Evolutionary conservation across 2,113 vertebrate species (phyloP).

Genomic region (Tragulus kanchil): DNA sequence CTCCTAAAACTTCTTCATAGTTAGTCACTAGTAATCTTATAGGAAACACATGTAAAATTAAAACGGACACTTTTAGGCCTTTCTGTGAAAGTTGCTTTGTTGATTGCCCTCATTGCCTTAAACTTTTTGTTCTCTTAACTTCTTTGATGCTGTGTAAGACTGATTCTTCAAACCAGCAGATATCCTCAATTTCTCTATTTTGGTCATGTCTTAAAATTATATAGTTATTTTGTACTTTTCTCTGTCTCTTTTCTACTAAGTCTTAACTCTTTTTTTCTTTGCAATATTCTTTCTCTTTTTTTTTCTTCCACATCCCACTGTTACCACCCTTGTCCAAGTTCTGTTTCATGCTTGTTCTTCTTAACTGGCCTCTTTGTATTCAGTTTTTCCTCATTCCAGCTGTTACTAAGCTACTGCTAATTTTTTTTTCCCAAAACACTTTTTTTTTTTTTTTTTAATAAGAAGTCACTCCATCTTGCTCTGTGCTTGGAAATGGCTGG

Average conservation of each 20-base stretch:
- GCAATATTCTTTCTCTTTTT: background rate
- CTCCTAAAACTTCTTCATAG: background rate
- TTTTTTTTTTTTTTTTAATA: background rate
- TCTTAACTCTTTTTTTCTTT: slow-evolving; percentile 38
- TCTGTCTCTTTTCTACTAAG: background rate
- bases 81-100: background rate
- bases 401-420: slow-evolving; percentile 52
- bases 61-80: background rate
- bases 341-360: slow-evolving; percentile 8
- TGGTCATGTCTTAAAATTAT: background rate
- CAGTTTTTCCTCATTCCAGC: slow-evolving; percentile 30
- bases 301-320: background rate
- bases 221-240: background rate
- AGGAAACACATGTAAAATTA: background rate
- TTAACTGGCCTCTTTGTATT: slow-evolving; percentile 52
- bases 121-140: slow-evolving; percentile 6
- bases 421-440: background rate
- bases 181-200: slow-evolving; percentile 18
- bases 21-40: background rate
- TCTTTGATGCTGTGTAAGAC: background rate
- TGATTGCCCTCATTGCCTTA: background rate
- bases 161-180: background rate
- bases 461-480: slow-evolving; percentile 22
- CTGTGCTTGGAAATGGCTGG: slow-evolving; percentile 47
- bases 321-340: slow-evolving; percentile 12